Percentiles rank a stretch among this genome's conserved stretches.
phyloP scores from a whole-genome alignment of 2,888 invertebrate species.

The Drosophila mulleri region DNA sequence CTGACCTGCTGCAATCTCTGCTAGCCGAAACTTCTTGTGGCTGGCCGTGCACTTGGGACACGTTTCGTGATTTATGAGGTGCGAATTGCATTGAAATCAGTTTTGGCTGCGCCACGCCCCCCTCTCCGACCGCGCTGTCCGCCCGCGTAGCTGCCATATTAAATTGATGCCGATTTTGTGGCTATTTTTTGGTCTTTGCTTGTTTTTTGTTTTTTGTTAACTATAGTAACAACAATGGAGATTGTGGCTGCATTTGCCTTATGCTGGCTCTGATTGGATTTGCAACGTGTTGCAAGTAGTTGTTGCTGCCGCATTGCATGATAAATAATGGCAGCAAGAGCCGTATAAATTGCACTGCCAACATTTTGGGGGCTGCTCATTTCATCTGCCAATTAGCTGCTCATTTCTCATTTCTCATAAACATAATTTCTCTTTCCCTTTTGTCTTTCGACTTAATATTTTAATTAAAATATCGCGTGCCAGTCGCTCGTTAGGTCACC shows the following conservation, averaged over 20 bases:
- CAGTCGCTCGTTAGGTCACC: constrained; percentile 27
- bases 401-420: constrained; percentile 17
- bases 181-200: neutral
- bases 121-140: constrained; percentile 9
- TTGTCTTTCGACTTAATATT: constrained; percentile 45
- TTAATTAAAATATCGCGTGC: constrained; percentile 76
- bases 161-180: constrained; percentile 75
- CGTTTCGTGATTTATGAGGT: constrained; percentile 85
- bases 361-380: constrained; percentile 29
- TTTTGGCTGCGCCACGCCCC: constrained; percentile 41
- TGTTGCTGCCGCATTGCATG: constrained; percentile 43
- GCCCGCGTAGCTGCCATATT: constrained; percentile 56
- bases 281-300: constrained; percentile 42
- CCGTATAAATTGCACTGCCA: constrained; percentile 25
- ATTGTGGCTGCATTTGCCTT: constrained; percentile 52
- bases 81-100: constrained; percentile 84
- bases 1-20: constrained; percentile 64
- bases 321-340: constrained; percentile 40
- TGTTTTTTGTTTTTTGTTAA: neutral
- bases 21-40: constrained; percentile 54
- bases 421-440: constrained; percentile 12
- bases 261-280: constrained; percentile 68
- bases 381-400: constrained; percentile 51
- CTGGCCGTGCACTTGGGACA: constrained; percentile 80
- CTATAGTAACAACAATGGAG: constrained; percentile 39